These are phyloP conservation scores for Etheostoma nigrum DNA, from an alignment of 2,797 vertebrate species.

Conservation along the genomic window DNA sequence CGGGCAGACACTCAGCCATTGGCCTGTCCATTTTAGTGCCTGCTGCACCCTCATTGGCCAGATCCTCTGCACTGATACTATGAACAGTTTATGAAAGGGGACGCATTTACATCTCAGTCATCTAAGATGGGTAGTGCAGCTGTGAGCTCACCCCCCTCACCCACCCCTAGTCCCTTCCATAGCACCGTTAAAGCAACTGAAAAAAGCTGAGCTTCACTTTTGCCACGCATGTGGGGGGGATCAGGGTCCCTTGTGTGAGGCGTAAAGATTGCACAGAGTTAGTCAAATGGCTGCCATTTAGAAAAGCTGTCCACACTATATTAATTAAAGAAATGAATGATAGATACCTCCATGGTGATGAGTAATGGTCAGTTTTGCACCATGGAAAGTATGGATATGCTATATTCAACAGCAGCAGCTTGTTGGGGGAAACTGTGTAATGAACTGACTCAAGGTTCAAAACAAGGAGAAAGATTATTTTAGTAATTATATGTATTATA, in stretches of 20 bases:
- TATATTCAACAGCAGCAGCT: background rate
- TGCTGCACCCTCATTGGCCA: slow-evolving; percentile 80
- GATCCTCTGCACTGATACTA: slow-evolving; percentile 63
- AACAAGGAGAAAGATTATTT: background rate
- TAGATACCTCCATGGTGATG: slow-evolving; percentile 2
- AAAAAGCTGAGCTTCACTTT: slow-evolving; percentile 78
- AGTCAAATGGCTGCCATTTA: slow-evolving; percentile 12
- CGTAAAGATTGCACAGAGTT: slow-evolving; percentile 51
- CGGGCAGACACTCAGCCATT: slow-evolving; percentile 66
- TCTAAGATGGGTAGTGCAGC: slow-evolving; percentile 76
- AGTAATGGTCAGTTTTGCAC: slow-evolving; percentile 10
- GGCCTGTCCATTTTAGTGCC: slow-evolving; percentile 79
- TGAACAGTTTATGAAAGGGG: slow-evolving; percentile 79
- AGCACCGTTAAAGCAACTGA: slow-evolving; percentile 62
- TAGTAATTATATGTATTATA: background rate
- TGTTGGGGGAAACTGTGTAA: background rate
- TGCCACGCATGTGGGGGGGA: slow-evolving; percentile 56
- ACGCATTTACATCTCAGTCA: slow-evolving; percentile 78
- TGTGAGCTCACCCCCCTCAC: slow-evolving; percentile 60
- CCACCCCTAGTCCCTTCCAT: slow-evolving; percentile 76
- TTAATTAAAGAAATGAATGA: background rate
- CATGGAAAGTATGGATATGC: background rate
- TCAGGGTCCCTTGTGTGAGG: slow-evolving; percentile 50
- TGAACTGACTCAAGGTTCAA: slow-evolving; percentile 1
- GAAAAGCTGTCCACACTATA: slow-evolving; percentile 3